These are phyloP conservation scores for Philopedon plagiatum DNA, from an alignment of 2,888 invertebrate genomes.

Conservation along the genomic window DNA sequence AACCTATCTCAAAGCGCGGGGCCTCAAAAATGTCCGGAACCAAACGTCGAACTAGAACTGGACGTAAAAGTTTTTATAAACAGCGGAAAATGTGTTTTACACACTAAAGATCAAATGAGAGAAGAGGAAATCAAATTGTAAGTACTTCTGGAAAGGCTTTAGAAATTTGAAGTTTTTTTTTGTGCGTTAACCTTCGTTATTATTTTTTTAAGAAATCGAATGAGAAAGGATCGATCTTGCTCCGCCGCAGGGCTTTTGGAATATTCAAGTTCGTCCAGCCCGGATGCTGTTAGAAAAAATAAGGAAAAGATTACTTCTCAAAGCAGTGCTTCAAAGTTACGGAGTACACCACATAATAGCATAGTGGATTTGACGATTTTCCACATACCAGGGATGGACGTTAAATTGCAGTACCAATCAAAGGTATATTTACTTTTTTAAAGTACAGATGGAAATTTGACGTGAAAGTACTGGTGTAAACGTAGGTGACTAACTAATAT, in stretches of 20 bases:
- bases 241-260: slow-evolving; percentile 68
- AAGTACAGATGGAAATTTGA: not conserved
- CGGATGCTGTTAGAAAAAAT: slow-evolving; percentile 66
- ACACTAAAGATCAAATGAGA: slow-evolving; percentile 85
- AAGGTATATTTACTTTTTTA: slow-evolving; percentile 58
- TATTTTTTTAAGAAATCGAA: slow-evolving; percentile 69
- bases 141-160: slow-evolving; percentile 46
- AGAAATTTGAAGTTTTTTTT: not conserved
- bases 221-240: slow-evolving; percentile 79
- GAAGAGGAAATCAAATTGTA: slow-evolving; percentile 78
- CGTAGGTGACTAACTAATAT: not conserved
- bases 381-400: slow-evolving; percentile 91
- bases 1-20: slow-evolving; percentile 53
- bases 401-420: slow-evolving; percentile 70
- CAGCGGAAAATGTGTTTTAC: slow-evolving; percentile 96
- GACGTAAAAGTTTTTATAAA: slow-evolving; percentile 97
- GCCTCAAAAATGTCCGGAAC: slow-evolving; percentile 78
- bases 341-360: slow-evolving; percentile 65
- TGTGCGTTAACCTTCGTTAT: too few species aligned
- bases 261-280: slow-evolving; percentile 63
- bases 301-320: slow-evolving; percentile 65
- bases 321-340: slow-evolving; percentile 62
- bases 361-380: slow-evolving; percentile 88
- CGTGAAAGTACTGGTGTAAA: not conserved
- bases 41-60: slow-evolving; percentile 95